Conservation (phyloP, 2,797 vertebrate species). For the Cuniculus paca region DNA sequence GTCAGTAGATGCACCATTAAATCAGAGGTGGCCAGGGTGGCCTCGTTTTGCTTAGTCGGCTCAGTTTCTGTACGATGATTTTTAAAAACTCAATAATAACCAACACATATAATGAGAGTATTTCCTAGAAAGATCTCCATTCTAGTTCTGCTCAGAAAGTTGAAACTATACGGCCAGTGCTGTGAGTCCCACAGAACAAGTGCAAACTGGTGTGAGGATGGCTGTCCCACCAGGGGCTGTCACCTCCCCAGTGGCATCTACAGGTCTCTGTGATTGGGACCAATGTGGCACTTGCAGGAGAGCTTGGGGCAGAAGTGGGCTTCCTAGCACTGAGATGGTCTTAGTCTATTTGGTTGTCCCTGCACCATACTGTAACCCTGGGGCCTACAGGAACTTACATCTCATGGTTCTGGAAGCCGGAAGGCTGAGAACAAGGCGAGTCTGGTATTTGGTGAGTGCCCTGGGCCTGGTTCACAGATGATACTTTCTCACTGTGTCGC, state of each 20-base stretch:
- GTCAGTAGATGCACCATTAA: fast-evolving
- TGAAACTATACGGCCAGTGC: too few species aligned
- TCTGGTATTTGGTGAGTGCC: too few species aligned
- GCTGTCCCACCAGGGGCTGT: not conserved
- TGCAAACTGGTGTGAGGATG: not conserved
- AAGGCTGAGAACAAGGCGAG: not conserved
- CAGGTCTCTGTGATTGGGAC: not conserved
- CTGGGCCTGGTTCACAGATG: fast-evolving
- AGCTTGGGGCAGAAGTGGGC: not conserved
- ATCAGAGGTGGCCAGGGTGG: not conserved
- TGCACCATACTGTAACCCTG: not conserved
- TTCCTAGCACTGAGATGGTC: not conserved
- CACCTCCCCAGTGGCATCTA: too few species aligned
- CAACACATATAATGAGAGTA: not conserved
- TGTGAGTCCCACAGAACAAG: not conserved
- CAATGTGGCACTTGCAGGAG: not conserved
- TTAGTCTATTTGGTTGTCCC: not conserved
- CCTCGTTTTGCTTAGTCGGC: not conserved
- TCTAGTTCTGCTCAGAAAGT: not conserved
- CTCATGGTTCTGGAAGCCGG: not conserved
- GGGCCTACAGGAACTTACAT: not conserved
- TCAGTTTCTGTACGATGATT: not conserved
- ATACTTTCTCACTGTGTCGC: not conserved
- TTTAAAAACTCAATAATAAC: not conserved
- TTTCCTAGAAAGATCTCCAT: not conserved